phyloP scores from a whole-genome alignment of 2,113 vertebrate species.

The Lota lota region DNA sequence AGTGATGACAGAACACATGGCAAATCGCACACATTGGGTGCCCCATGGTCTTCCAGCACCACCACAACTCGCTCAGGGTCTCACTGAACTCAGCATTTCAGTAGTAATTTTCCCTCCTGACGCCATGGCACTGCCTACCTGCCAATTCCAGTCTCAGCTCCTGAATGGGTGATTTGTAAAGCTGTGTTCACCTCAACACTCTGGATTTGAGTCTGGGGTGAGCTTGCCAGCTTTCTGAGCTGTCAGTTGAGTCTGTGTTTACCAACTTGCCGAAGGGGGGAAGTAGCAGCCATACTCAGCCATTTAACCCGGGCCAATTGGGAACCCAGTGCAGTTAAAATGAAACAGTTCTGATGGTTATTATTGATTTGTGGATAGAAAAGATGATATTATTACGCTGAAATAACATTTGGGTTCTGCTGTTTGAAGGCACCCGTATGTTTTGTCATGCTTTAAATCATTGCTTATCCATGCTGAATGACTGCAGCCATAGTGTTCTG shows the following conservation, averaged over 20 bases:
- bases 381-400: conserved; percentile 17
- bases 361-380: conserved; percentile 21
- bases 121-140: conserved; percentile 63
- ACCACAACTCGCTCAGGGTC: conserved; percentile 34
- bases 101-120: conserved; percentile 69
- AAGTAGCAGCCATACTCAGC: conserved; percentile 51
- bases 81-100: conserved; percentile 58
- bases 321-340: conserved; percentile 20
- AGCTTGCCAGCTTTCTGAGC: conserved; percentile 65
- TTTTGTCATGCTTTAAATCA: neutral
- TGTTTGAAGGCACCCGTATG: neutral
- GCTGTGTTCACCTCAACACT: conserved; percentile 68
- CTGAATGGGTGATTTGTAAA: conserved; percentile 73
- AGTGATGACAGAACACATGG: conserved; percentile 42
- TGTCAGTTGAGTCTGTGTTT: conserved; percentile 59
- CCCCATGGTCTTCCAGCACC: no score
- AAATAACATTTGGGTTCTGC: neutral
- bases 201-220: conserved; percentile 59
- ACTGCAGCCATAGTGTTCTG: neutral
- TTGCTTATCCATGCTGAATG: neutral
- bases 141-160: conserved; percentile 68
- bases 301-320: conserved; percentile 35
- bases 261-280: conserved; percentile 56
- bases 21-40: no score
- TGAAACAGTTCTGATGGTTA: conserved; percentile 19